Percentiles rank a stretch among this genome's conserved stretches.
Evolutionary conservation across 2,113 vertebrate species (phyloP).

Genomic region (Ptychochromis oligacanthus): DNA sequence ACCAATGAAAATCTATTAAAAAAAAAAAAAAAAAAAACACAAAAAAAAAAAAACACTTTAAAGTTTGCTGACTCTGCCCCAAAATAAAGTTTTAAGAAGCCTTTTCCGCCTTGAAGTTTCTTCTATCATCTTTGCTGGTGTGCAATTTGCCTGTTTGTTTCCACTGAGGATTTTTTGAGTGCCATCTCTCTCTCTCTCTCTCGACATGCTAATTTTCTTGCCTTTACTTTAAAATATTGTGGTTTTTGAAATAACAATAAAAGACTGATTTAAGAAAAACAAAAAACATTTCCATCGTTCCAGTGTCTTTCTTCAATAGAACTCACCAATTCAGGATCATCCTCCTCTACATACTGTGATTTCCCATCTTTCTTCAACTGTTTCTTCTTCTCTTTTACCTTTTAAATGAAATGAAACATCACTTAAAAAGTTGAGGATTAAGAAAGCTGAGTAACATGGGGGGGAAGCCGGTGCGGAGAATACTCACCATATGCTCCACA

Average conservation of each 20-base stretch:
- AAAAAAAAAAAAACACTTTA: too few relatives aligned
- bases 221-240: background rate
- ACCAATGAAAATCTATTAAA: too few relatives aligned
- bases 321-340: constrained; percentile 91
- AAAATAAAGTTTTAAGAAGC: background rate
- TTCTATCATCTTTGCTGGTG: background rate
- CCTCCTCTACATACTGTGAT: constrained; percentile 87
- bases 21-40: too few relatives aligned
- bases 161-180: background rate
- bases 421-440: background rate
- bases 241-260: background rate
- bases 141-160: background rate
- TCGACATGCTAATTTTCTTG: background rate
- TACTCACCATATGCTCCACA: constrained; percentile 94
- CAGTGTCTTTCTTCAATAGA: background rate
- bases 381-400: constrained; percentile 97
- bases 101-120: too few relatives aligned
- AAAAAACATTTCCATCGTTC: background rate
- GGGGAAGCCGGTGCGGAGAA: background rate
- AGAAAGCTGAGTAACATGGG: background rate
- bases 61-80: background rate
- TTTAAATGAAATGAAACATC: background rate
- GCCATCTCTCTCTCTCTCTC: too few relatives aligned
- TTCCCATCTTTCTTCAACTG: constrained; percentile 98
- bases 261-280: too few relatives aligned